Evolutionary conservation across 2,113 vertebrate genomes (phyloP), one percentile per base, ranked within the genome.

Genomic region (Glaucomys volans): DNA sequence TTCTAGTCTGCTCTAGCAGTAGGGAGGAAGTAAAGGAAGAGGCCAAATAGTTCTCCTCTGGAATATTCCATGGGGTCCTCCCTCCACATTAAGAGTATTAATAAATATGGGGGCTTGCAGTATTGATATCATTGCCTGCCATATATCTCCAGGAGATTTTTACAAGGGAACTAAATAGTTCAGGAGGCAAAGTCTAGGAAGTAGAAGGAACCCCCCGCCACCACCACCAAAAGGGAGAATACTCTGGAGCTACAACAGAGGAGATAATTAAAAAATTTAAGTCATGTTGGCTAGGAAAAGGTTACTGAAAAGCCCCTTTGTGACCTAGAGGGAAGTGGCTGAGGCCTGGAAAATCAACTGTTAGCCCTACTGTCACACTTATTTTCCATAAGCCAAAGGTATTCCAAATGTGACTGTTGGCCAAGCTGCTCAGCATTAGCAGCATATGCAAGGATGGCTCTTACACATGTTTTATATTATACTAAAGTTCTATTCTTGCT

Each of bases 201-300:
- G 87, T 13, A 84, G 37, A 96, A 95, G 59, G 42, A 35, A 13
- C 59, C 4, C 24, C 3, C 8, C 24, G 7, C 57, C 57, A 22
- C 22, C 57, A 59, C 17, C 8, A 62, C 37, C 50, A 40, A 62
- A 67, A 66, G 26, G 71, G 57, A 89, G 50, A 96, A 75, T 32
- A 76, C 32, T 89, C 32, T 44, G 28, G 14, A 90, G 47, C 40
- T 30, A 92, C 44, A 37, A 44, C 17, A 90, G 74, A 87, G 57
- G 35, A 59, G 75, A 83, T 83, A 75, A 8, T 88, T 81, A 64
- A 66, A 97, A 77, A 87, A 75, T 59, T 2, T 62, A 92, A 90
- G 42, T 85, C 35, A 77, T 35, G 81, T 87, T 72, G 77, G 32
- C 81, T 79, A 94, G 28, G 80, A 94, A 94, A 86, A 83, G 52